Percentiles rank a stretch among this genome's conserved stretches.
phyloP scores from a whole-genome alignment of 2,113 vertebrate genomes.

The Nothobranchius furzeri region DNA sequence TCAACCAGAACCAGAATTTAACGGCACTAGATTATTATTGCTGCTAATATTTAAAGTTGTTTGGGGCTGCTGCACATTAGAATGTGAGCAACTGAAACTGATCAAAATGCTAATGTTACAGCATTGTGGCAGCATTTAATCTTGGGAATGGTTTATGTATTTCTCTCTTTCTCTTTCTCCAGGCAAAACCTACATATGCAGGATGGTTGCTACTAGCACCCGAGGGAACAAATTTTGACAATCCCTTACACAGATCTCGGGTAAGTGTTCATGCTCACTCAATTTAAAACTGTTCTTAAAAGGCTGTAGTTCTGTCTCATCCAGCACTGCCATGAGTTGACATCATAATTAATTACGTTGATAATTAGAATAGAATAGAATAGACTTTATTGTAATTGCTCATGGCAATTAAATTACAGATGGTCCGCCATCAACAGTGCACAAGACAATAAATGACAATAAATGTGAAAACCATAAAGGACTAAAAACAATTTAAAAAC shows the following conservation, averaged over 20 bases:
- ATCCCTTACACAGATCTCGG: constrained; percentile 82
- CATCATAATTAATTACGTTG: no score
- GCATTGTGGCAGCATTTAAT: constrained; percentile 20
- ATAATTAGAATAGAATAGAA: no score
- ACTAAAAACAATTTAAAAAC: no score
- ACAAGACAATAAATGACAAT: no score
- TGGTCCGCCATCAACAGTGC: no score
- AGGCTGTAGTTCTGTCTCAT: not conserved
- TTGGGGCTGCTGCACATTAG: not conserved
- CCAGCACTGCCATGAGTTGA: no score
- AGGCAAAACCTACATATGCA: constrained; percentile 83
- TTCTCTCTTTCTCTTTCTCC: not conserved
- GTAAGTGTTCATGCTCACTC: constrained; percentile 60
- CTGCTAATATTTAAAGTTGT: not conserved
- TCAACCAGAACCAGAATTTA: constrained; percentile 13
- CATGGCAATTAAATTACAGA: no score
- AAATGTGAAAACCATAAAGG: no score
- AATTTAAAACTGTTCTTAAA: not conserved
- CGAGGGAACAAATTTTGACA: constrained; percentile 84
- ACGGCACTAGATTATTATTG: not conserved
- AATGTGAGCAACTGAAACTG: not conserved
- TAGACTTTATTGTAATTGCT: no score
- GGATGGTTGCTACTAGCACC: constrained; percentile 84
- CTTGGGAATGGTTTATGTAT: constrained; percentile 33
- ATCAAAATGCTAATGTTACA: constrained; percentile 2